A percentile compares a stretch with the other conserved stretches of the same genome.
Evolutionary conservation across 2,113 vertebrate genomes (phyloP).

Genomic region (Ursus arctos): DNA sequence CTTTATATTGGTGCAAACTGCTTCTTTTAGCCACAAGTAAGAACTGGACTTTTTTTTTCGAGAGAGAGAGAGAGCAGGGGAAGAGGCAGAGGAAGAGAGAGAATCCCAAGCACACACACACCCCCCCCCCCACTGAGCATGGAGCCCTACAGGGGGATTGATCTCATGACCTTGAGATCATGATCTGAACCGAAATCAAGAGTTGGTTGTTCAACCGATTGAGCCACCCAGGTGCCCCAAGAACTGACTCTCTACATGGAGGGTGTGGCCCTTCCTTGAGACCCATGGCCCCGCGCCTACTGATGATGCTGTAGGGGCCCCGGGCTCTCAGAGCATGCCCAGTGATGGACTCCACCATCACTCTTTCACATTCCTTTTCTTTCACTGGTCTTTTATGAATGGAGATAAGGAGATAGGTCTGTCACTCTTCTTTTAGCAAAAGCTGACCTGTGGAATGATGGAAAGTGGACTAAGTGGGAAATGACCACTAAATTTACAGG

Average conservation of each 20-base stretch:
- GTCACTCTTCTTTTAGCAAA: not conserved
- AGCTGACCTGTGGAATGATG: not conserved
- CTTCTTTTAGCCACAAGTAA: not conserved
- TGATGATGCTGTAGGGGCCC: too few relatives aligned
- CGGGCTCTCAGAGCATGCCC: not conserved
- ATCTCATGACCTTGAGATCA: not conserved
- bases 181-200: not conserved
- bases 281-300: accelerated
- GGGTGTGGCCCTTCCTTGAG: not conserved
- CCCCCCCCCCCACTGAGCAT: not conserved
- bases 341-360: too few relatives aligned
- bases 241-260: not conserved
- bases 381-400: not conserved
- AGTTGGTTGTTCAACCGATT: not conserved
- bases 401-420: not conserved
- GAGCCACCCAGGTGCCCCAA: not conserved
- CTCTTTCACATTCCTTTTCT: not conserved
- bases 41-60: not conserved
- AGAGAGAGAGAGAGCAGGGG: not conserved
- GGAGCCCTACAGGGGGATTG: not conserved
- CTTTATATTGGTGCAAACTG: not conserved
- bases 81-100: not conserved
- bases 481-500: not conserved
- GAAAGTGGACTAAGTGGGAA: not conserved
- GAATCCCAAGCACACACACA: not conserved